A percentile compares a stretch with the other conserved stretches of the same genome.
Evolutionary conservation across 2,888 invertebrate species (phyloP).

Genomic region (Allacma fusca): DNA sequence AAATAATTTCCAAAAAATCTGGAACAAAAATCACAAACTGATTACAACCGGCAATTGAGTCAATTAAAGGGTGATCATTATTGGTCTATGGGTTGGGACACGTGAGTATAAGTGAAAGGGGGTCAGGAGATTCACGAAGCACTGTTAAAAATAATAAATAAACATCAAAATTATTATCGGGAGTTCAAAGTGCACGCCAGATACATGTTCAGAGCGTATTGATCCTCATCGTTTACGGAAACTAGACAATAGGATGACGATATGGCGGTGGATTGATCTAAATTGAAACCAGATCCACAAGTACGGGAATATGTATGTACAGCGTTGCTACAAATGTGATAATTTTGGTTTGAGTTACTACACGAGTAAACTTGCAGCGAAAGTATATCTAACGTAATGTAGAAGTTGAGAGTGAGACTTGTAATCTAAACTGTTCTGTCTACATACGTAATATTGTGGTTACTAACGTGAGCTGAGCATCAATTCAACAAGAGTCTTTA

Average conservation of each 20-base stretch:
- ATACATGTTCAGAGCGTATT: not conserved
- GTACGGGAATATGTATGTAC: not conserved
- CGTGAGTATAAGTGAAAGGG: constrained; percentile 14
- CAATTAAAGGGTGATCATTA: constrained; percentile 21
- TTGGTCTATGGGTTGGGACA: not conserved
- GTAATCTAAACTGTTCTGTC: not conserved
- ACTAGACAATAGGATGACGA: not conserved
- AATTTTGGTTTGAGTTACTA: not conserved
- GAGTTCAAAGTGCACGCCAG: not conserved
- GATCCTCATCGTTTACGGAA: not conserved
- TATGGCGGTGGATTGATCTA: constrained; percentile 31
- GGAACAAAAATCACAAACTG: constrained; percentile 17
- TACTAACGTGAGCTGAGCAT: not conserved
- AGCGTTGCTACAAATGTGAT: not conserved
- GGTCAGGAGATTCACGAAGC: constrained; percentile 22
- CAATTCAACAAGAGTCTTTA: not conserved
- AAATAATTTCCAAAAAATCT: constrained; percentile 21
- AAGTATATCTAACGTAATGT: not conserved
- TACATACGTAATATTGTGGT: constrained; percentile 9
- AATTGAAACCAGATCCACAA: not conserved
- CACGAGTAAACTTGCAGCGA: not conserved
- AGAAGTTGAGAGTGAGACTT: constrained; percentile 9
- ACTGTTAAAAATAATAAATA: not conserved
- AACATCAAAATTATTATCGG: not conserved
- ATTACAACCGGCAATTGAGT: constrained; percentile 14